Base-by-base conservation (phyloP, 2,888 invertebrate genomes). In the Drosophila algonquin region DNA sequence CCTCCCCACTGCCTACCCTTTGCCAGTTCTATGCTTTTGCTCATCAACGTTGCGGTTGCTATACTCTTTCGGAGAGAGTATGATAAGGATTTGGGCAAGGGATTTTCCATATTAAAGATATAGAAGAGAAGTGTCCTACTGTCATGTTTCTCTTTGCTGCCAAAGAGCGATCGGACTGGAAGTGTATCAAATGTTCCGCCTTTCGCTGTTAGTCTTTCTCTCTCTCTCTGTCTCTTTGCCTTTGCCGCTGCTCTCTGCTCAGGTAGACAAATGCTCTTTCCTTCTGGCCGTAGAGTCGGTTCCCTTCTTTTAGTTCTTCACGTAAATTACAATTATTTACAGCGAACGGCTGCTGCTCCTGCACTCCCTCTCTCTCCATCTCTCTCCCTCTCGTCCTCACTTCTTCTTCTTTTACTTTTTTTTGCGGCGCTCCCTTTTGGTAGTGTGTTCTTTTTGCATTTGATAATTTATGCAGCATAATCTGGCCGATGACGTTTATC, bases 261-360 rank as follows among this genome's bases (percentile, higher is more conserved):
- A 86, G 82, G 82, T 86, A 82, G 83, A 71, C 68, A 56, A 57
- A 51, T 48, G 48, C 40, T 40, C 40, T 40, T 40, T 40, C 40
- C 7, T 40, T 14, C 40, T 40, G 40, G 40, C 14, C 40, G 54
- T 63, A 63, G 58, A 68, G 62, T 58, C 68, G 52, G 68, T 71
- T 65, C 58, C 64, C 63, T 64, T 40, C 40, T 40, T 40, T 40
- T 40, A 40, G 14, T 40, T 63, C 63, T 72, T 55, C 76, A 71
- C 87, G 87, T 83, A 86, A 82, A 83, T 86, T 83, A 86, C 82
- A 83, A 83, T 83, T 82, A 82, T 76, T 82, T 82, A 82, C 82
- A 86, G 81, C 72, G 80, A 76, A 53, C 76, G 73, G 73, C 73
- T 81, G 73, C 73, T 81, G 77, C 63, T 73, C 70, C 72, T 81